phyloP scores from a whole-genome alignment of 1,140 invertebrate species.

The Lepidurus arcticus region DNA sequence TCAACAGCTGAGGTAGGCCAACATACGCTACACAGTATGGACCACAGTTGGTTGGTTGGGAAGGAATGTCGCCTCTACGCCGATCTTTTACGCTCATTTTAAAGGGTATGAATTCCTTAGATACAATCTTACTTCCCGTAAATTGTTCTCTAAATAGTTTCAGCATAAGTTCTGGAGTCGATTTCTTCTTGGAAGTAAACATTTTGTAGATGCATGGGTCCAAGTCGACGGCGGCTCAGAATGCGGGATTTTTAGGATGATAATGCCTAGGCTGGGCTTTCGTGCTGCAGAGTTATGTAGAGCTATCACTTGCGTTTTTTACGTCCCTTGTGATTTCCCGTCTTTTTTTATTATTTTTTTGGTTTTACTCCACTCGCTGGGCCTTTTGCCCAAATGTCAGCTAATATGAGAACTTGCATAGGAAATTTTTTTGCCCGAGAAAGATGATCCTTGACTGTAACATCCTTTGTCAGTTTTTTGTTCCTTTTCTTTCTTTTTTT shows the following conservation, averaged over 20 bases:
- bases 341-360: background rate
- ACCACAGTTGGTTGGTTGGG: too few species aligned
- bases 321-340: background rate
- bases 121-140: too few species aligned
- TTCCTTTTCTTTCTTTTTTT: background rate
- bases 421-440: background rate
- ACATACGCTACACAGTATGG: background rate
- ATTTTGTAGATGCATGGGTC: too few species aligned
- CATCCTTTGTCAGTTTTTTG: conserved; percentile 1
- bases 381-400: background rate
- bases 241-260: too few species aligned
- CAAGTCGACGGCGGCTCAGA: too few species aligned
- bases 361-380: background rate
- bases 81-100: background rate
- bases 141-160: too few species aligned
- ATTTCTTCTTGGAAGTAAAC: too few species aligned
- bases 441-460: conserved; percentile 4
- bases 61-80: background rate
- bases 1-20: conserved; percentile 10
- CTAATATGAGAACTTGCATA: conserved; percentile 8
- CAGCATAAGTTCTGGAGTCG: too few species aligned
- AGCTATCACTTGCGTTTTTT: background rate
- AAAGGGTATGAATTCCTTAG: too few species aligned
- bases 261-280: too few species aligned
- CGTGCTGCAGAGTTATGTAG: too few species aligned